Percentiles rank a stretch among this genome's conserved stretches.
phyloP scores from a whole-genome alignment of 2,888 invertebrate genomes.

The Lycia hirtaria region DNA sequence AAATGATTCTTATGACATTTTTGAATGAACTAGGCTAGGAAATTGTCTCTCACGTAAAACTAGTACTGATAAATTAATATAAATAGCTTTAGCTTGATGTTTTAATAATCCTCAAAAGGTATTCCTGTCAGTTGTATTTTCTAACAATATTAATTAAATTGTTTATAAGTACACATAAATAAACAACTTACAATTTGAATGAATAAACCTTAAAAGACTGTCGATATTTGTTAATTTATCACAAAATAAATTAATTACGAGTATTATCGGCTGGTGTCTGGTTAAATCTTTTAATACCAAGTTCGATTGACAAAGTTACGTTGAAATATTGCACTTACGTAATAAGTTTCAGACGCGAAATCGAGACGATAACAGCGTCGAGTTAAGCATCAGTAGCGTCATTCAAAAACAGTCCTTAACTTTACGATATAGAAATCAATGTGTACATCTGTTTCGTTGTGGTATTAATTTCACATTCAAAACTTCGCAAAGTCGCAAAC shows the following conservation, averaged over 20 bases:
- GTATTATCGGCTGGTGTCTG: neutral
- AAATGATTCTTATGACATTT: too few species aligned
- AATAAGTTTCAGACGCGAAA: conserved; percentile 19
- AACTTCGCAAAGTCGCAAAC: conserved; percentile 44
- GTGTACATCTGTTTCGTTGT: conserved; percentile 20
- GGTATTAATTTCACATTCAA: conserved; percentile 51
- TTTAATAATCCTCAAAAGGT: too few species aligned
- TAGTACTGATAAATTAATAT: too few species aligned
- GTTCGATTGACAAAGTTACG: conserved; percentile 21
- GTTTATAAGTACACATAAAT: too few species aligned
- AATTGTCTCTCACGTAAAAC: too few species aligned
- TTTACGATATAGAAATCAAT: conserved; percentile 18
- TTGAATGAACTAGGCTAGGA: too few species aligned
- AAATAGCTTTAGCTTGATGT: too few species aligned
- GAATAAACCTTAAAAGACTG: neutral
- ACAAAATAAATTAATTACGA: neutral
- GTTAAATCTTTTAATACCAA: conserved; percentile 15
- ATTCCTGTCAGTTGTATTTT: too few species aligned
- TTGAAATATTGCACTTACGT: conserved; percentile 23
- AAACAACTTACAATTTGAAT: neutral
- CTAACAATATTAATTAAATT: too few species aligned
- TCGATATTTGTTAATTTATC: neutral
- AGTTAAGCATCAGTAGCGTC: neutral
- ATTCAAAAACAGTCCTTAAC: conserved; percentile 10
- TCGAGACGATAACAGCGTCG: conserved; percentile 13